Conservation (phyloP, 1,140 invertebrate species). For the Chionoecetes opilio region DNA sequence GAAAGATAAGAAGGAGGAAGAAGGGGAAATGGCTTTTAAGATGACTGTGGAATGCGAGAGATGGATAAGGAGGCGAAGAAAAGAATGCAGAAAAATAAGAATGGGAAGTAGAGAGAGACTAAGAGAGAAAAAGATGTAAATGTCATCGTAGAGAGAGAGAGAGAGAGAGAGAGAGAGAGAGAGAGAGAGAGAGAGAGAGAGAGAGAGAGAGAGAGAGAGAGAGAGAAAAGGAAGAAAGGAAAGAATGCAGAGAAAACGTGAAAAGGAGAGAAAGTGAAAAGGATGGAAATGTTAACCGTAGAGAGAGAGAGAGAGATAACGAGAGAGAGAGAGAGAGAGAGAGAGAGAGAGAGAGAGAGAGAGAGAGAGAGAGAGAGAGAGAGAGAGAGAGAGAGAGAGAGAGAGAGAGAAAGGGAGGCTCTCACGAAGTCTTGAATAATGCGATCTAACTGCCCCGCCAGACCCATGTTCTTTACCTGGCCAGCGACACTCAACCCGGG, state of each 20-base stretch:
- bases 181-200: neutral
- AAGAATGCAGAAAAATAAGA: neutral
- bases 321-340: neutral
- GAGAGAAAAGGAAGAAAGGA: neutral
- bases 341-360: neutral
- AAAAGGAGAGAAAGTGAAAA: neutral
- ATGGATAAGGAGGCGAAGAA: no score
- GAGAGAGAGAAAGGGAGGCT: neutral
- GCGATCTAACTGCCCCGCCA: neutral
- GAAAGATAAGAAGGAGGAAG: neutral
- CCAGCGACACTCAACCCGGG: neutral
- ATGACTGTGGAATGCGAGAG: neutral
- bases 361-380: neutral
- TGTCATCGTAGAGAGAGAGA: slow-evolving; percentile 36
- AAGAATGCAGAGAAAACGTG: neutral
- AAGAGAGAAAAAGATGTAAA: no score
- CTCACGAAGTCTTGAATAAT: neutral
- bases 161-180: neutral
- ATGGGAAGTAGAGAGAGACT: no score
- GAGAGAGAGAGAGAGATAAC: neutral
- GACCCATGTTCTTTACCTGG: slow-evolving; percentile 16
- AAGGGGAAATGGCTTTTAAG: neutral
- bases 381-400: slow-evolving; percentile 22
- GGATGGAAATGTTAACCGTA: neutral
- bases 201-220: neutral